A percentile compares a stretch with the other conserved stretches of the same genome.
phyloP scores from a whole-genome alignment of 2,113 vertebrate genomes.

The Urocolius indicus region DNA sequence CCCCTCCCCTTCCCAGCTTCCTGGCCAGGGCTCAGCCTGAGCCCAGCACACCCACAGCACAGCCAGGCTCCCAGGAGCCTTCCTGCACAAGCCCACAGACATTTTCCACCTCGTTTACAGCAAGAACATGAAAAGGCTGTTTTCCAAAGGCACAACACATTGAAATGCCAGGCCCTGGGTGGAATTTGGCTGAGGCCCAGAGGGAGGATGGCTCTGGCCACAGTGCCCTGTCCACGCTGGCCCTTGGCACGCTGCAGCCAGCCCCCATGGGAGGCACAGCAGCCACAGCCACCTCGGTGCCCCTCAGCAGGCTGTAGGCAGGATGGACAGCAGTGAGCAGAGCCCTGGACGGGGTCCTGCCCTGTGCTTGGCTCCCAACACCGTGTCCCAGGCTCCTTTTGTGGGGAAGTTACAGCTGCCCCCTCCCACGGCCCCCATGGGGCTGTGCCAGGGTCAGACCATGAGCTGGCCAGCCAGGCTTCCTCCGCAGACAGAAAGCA shows the following conservation, averaged over 20 bases:
- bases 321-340: fast-evolving
- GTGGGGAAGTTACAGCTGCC: conserved; percentile 63
- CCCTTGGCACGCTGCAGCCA: background rate
- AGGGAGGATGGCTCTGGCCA: background rate
- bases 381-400: conserved; percentile 66
- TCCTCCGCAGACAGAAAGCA: background rate
- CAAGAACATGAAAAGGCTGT: background rate
- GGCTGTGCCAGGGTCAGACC: conserved; percentile 43
- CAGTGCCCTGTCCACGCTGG: fast-evolving
- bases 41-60: background rate
- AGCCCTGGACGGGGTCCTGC: background rate
- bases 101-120: conserved; percentile 9
- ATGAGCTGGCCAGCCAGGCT: background rate
- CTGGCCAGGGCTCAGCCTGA: background rate
- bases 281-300: background rate
- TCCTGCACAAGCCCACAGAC: background rate
- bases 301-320: background rate
- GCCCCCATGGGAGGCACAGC: background rate
- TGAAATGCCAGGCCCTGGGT: conserved; percentile 36
- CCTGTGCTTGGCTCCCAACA: background rate
- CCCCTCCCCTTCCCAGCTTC: background rate
- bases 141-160: background rate
- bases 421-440: conserved; percentile 58
- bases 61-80: background rate
- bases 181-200: background rate